Percentiles rank a stretch among this genome's conserved stretches.
phyloP scores from a whole-genome alignment of 2,113 vertebrate species.

The Siniperca chuatsi region DNA sequence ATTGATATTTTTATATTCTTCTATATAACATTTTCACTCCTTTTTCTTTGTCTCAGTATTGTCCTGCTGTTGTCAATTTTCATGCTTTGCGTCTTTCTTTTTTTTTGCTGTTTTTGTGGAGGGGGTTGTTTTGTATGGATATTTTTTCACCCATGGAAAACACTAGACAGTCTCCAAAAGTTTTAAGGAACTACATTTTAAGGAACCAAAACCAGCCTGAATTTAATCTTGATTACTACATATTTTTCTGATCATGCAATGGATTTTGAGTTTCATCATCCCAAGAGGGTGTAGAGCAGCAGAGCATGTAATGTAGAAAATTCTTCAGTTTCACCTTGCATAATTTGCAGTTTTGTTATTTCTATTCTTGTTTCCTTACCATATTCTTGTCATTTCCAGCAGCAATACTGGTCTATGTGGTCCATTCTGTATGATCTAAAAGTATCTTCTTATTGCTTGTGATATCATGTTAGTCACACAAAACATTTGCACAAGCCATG shows the following conservation, averaged over 20 bases:
- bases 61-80: neutral
- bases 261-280: neutral
- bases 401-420: neutral
- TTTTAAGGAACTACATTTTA: neutral
- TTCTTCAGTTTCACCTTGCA: neutral
- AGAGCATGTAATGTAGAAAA: neutral
- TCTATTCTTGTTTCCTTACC: neutral
- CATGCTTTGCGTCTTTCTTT: neutral
- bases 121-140: neutral
- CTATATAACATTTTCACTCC: neutral
- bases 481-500: neutral
- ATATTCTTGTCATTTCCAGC: neutral
- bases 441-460: neutral
- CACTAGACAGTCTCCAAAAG: too few species aligned
- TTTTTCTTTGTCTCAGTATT: neutral
- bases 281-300: neutral
- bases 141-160: neutral
- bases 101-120: neutral
- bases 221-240: neutral
- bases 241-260: too few species aligned
- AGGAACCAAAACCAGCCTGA: constrained; percentile 16
- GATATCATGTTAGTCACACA: neutral
- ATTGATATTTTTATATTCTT: neutral
- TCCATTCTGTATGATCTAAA: neutral
- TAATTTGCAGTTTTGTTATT: neutral